Evolutionary conservation across 2,888 invertebrate species (phyloP), one percentile per base, ranked within the genome.

Genomic region (Cheilosia vulpina): DNA sequence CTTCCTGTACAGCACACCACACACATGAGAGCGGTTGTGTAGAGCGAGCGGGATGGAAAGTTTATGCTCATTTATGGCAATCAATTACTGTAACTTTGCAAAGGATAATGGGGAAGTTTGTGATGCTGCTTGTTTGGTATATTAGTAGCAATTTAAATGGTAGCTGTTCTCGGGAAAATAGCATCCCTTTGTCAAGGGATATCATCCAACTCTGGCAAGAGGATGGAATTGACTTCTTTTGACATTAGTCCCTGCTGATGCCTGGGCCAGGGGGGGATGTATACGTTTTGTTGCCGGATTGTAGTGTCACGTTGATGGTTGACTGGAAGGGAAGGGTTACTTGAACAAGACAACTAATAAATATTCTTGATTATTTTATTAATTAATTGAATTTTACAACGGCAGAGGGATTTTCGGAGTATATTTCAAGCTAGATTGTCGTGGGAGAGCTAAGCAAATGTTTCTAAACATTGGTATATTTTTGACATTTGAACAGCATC

Each of bases 101-200:
- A 76, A 69, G 71, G 68, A 38, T 19, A 85, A 85, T 85, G 76
- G 76, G 45, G 50, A 77, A 76, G 76, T 71, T 71, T 76, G 80
- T 72, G 85, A 72, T 81, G 80, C 80, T 80, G 75, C 84, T 80
- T 85, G 85, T 85, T 85, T 85, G 85, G 81, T 81, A 85, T 85
- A 85, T 85, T 85, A 85, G 85, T 85, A 85, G 77, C 85, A 85
- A 85, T 85, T 85, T 85, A 85, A 85, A 85, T 85, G 85, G 85
- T 85, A 77, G 85, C 85, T 85, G 85, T 85, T 85, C 81, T 81
- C 81, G 81, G 81, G 85, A 81, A 81, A 85, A 85, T 85, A 85
- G 62, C 45, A 81, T 85, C 76, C 72, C 72, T 85, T 85, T 85
- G 81, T 81, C 17, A 65, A 77, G 55, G 69, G 69, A 80, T 80